Evolutionary conservation across 2,888 invertebrate species (phyloP).

Genomic region (Caenorhabditis doughertyi): DNA sequence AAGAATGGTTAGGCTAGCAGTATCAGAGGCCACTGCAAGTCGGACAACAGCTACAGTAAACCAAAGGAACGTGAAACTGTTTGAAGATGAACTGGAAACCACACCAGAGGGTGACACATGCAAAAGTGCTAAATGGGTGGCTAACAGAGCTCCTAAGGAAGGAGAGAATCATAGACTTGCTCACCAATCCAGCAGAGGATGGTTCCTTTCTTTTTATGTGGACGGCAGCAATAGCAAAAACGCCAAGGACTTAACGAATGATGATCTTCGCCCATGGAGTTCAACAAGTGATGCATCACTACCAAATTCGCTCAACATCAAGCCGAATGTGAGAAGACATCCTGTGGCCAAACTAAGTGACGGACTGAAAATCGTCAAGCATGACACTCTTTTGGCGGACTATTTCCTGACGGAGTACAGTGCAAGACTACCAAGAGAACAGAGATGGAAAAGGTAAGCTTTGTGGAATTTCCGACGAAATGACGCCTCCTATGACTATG

Average conservation of each 20-base stretch:
- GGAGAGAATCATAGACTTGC: constrained; percentile 66
- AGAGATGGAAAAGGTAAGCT: constrained; percentile 63
- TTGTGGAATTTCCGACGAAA: no score
- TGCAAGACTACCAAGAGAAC: constrained; percentile 70
- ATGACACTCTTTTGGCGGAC: constrained; percentile 61
- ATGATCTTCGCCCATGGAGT: constrained; percentile 71
- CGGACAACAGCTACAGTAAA: not conserved
- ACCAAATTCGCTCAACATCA: constrained; percentile 48
- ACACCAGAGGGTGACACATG: constrained; percentile 69
- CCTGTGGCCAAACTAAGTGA: constrained; percentile 58
- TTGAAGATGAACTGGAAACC: constrained; percentile 59
- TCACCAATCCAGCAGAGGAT: constrained; percentile 61
- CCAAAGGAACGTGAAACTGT: constrained; percentile 15
- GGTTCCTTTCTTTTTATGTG: constrained; percentile 67
- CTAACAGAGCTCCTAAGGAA: constrained; percentile 67
- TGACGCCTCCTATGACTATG: no score
- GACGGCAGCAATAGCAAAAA: constrained; percentile 54
- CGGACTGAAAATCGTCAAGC: constrained; percentile 55
- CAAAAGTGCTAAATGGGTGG: constrained; percentile 68
- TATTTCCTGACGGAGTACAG: constrained; percentile 73
- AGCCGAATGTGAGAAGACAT: constrained; percentile 70
- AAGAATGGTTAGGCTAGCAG: not conserved
- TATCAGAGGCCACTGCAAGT: not conserved
- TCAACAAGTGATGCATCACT: constrained; percentile 13
- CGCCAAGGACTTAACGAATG: constrained; percentile 62